Base-by-base conservation (phyloP, 2,797 vertebrate genomes). In the Cyclopterus lumpus region DNA sequence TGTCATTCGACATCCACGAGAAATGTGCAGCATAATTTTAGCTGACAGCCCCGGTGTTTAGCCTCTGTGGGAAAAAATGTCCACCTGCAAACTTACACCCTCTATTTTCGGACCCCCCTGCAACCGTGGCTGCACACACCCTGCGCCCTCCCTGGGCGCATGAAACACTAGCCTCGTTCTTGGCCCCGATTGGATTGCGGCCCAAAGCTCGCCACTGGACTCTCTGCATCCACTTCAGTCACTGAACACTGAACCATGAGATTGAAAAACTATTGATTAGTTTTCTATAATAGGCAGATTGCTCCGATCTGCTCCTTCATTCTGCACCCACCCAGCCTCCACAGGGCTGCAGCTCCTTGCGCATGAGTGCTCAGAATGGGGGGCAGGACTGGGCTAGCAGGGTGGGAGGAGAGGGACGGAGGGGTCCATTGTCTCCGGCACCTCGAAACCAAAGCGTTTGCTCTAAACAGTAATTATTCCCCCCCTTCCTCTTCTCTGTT, bases 381-480 rank as follows among this genome's bases (percentile, higher is more conserved):
- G 84, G 87, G 26, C 22, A 75, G 80, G 84, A 85, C 82, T 66
- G 65, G 53, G 58, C 18, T 36, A 16, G 51, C 49, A 70, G 75
- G 66, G 85, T 82, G 87, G 80, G 83, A 82, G 85, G 80, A 79
- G 78, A 73, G 81, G 32, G 46, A 82, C 48, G 77, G 79, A 83
- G 79, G 82, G 85, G 63, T 86, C 85, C 83, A 94, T 95, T 94
- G 93, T 95, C 88, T 91, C 79, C 77, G 40, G 82, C 86, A 92
- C 83, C 88, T 94, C 86, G 57, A 89, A 91, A 92, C 89, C 87
- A 90, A 93, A 91, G 90, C 87, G 71, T 88, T 91, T 88, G 73
- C 81, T 68, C 92, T 89, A 90, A 94, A 93, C 89, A 93, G 92
- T 91, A 91, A 93, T 94, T 93, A 94, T 86, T 70, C 87, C 80